phyloP scores from a whole-genome alignment of 2,797 vertebrate species.

The Macrochelys suwanniensis region DNA sequence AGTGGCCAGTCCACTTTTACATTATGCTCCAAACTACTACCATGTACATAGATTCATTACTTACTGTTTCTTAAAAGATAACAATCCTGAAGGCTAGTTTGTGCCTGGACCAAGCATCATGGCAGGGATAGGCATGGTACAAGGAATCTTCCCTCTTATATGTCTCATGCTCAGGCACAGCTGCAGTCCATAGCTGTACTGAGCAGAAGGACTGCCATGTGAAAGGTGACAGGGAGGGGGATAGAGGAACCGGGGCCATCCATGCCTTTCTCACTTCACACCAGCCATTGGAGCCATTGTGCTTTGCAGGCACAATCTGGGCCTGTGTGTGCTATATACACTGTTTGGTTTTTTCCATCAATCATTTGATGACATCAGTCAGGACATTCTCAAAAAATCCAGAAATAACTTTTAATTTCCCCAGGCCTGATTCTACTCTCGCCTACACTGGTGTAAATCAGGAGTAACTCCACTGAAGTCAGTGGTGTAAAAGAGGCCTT shows the following conservation, averaged over 20 bases:
- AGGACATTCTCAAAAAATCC: conserved; percentile 18
- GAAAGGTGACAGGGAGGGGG: background rate
- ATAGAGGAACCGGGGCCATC: background rate
- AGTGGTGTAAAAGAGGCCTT: background rate
- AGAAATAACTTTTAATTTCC: conserved; percentile 30
- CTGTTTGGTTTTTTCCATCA: conserved; percentile 16
- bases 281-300: background rate
- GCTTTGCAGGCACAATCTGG: background rate
- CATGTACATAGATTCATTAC: conserved; percentile 65
- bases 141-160: background rate
- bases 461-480: background rate
- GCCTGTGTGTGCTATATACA: conserved; percentile 50
- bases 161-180: background rate
- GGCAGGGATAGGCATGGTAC: background rate
- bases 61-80: conserved; percentile 59
- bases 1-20: conserved; percentile 60
- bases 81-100: background rate
- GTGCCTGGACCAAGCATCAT: background rate
- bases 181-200: background rate
- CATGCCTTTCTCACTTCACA: background rate
- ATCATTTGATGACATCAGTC: background rate
- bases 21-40: conserved; percentile 69
- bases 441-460: background rate
- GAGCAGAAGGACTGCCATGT: background rate
- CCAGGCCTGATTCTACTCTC: background rate